These are phyloP conservation scores for Formica aserva DNA, from an alignment of 2,888 invertebrate genomes.

Conservation along the genomic window DNA sequence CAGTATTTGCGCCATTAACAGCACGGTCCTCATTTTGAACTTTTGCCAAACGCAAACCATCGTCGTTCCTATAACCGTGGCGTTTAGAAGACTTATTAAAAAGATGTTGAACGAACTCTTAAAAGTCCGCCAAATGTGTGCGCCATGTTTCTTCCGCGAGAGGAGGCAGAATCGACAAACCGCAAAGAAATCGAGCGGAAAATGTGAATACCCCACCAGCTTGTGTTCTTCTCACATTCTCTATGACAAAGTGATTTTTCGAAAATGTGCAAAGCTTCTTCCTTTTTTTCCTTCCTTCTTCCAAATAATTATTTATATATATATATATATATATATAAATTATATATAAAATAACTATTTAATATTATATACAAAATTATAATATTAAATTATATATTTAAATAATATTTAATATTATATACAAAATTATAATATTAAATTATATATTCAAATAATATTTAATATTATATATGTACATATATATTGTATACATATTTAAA, in stretches of 20 bases:
- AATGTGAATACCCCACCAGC: constrained; percentile 33
- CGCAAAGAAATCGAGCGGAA: constrained; percentile 48
- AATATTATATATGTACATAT: neutral
- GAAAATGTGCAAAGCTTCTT: constrained; percentile 33
- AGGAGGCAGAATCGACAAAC: constrained; percentile 18
- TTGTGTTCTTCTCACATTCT: constrained; percentile 13
- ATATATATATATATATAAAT: neutral
- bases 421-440: too few relatives aligned
- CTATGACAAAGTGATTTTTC: constrained; percentile 42
- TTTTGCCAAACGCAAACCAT: constrained; percentile 67
- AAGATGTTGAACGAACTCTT: constrained; percentile 56
- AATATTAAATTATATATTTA: too few relatives aligned
- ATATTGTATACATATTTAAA: neutral
- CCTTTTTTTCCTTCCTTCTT: neutral
- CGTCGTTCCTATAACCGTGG: constrained; percentile 36
- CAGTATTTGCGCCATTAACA: constrained; percentile 58
- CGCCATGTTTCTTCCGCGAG: constrained; percentile 50
- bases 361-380: too few relatives aligned
- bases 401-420: too few relatives aligned
- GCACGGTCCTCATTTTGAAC: constrained; percentile 62
- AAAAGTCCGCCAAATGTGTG: constrained; percentile 57
- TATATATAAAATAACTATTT: too few relatives aligned
- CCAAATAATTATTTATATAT: neutral
- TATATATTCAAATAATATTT: too few relatives aligned
- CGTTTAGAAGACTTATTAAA: constrained; percentile 68